Conservation (phyloP, 2,797 vertebrate species). For the Dendrocincla tyrannina region DNA sequence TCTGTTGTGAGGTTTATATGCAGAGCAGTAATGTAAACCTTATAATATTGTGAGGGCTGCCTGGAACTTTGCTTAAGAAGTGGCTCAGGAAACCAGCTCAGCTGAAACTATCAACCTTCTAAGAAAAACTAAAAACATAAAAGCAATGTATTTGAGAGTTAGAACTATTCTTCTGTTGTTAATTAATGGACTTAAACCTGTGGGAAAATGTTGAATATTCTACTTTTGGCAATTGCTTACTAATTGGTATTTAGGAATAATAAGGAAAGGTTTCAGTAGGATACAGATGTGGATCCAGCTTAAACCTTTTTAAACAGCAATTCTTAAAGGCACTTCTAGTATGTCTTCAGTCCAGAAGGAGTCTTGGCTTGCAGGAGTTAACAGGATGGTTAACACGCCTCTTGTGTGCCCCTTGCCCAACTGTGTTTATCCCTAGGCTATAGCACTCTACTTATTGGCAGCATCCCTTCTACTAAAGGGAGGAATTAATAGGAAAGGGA, state of each 20-base stretch:
- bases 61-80: neutral
- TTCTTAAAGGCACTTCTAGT: neutral
- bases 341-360: neutral
- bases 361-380: neutral
- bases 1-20: neutral
- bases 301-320: neutral
- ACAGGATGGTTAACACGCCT: neutral
- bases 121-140: neutral
- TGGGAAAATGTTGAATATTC: neutral
- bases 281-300: neutral
- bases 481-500: neutral
- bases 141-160: constrained; percentile 9
- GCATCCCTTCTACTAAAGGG: neutral
- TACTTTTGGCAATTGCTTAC: neutral
- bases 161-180: neutral
- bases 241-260: neutral
- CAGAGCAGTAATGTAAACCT: neutral
- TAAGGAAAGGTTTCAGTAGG: neutral
- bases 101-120: neutral
- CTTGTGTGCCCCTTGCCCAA: too few relatives aligned
- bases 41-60: neutral
- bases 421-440: neutral
- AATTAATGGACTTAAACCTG: neutral
- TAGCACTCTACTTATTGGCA: neutral
- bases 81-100: neutral